Base-by-base conservation (phyloP, 1,140 invertebrate species). In the Ephestia elutella region DNA sequence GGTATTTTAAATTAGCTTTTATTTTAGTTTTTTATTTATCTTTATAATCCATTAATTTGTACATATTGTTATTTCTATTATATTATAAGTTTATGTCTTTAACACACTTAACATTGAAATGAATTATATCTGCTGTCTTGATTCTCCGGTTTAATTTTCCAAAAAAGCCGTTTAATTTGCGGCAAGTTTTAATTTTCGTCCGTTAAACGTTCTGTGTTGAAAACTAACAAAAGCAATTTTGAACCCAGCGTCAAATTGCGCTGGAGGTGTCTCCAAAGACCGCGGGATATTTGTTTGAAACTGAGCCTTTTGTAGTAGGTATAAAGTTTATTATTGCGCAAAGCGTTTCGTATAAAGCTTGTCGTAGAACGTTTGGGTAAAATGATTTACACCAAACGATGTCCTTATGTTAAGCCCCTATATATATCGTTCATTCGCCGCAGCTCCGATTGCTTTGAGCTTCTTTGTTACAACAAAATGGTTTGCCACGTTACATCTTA, bases 351-450 rank as follows among this genome's bases (percentile, higher is more conserved):
- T 17, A 10, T 17, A 13, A 44, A 17, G 7, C 38, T 44, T 44
- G 38, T 44, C n/a, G 38, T 5, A 2, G 38, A 44, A 15, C 2
- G 13, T 44, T 44, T 8, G 38, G 15, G 38, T 44, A 44, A 44
- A 44, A 44, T 44, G 38, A 44, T 44, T 44, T 44, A 44, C 38
- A 10, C 38, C 38, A 15, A 38, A 38, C 32, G 32, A 44, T 44
- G 38, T 44, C 38, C 38, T 44, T 44, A 44, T 44, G 38, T 17
- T 44, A 44, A 44, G 38, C 38, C 38, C n/a, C 13, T 44, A 15
- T 44, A 44, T 44, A 15, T 25, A 25, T 44, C 38, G 38, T 44
- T 15, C 38, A 17, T 44, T 17, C n/a, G 15, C 38, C 38, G 38
- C n/a, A 5, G 13, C 38, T 10, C 13, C 15, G 13, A 44, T 44